Conservation (phyloP, 2,113 vertebrate species). For the Sceloporus undulatus region DNA sequence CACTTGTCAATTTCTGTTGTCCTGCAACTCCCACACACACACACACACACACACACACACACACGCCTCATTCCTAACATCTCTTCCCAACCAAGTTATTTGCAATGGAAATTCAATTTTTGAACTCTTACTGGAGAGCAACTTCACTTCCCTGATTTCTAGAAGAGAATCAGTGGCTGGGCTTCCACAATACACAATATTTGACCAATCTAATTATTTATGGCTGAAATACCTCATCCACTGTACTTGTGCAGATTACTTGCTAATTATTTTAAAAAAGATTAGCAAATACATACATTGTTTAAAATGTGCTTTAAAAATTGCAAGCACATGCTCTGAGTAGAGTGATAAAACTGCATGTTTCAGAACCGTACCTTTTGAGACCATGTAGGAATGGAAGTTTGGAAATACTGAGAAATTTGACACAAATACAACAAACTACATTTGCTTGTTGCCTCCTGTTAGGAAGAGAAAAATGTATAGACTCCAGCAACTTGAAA, state of each 20-base stretch:
- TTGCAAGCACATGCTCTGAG: neutral
- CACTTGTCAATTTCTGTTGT: too few relatives aligned
- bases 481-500: too few relatives aligned
- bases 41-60: too few relatives aligned
- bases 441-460: neutral
- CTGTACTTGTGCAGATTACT: neutral
- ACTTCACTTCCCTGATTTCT: neutral
- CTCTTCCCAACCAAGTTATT: too few relatives aligned
- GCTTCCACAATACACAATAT: neutral
- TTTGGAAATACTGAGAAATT: neutral
- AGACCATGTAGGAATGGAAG: neutral
- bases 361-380: neutral
- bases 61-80: too few relatives aligned
- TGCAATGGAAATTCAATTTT: too few relatives aligned
- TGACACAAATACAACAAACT: neutral
- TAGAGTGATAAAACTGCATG: neutral
- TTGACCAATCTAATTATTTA: too few relatives aligned
- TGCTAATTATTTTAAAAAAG: neutral
- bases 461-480: neutral
- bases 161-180: neutral
- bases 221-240: neutral
- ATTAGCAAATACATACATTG: neutral
- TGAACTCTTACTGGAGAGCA: too few relatives aligned
- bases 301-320: neutral
- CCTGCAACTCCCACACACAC: too few relatives aligned